Base-by-base conservation (phyloP, 2,113 vertebrate genomes). In the Eleginops maclovinus region DNA sequence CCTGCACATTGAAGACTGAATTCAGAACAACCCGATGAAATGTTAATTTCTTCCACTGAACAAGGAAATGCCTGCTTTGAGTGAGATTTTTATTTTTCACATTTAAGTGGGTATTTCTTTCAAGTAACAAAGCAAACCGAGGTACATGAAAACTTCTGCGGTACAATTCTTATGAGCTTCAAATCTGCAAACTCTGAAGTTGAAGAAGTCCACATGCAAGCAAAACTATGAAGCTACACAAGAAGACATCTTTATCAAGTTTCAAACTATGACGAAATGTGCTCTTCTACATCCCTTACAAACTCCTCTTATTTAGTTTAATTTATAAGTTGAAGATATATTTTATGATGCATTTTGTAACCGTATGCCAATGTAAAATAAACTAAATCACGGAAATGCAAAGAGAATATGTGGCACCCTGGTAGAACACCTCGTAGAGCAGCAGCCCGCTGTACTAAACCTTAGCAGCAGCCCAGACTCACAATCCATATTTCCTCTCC, bases 291-390 rank as follows among this genome's bases (percentile, higher is more conserved):
- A 66, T 41, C 22, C 9, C 1, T 47, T 64, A 54, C 3, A 6
- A 63, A 66, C 40, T 14, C 59, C 50, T 24, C 71, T 51, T 14
- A 6, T 9, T 49, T 17, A 17, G 0, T 24, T 1, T 75, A 49
- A n/a, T 84, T 80, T 9, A 84, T 8, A 36, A 36, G 6, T 36
- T 0, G 8, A 36, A 36, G 31, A 8, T 36, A 36, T 36, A 36
- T 84, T 69, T 65, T 5, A 64, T 46, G 46, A 28, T 83, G 64
- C 68, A 66, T 90, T 85, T 79, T n/a, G n/a, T n/a, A n/a, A n/a
- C n/a, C n/a, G n/a, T n/a, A n/a, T n/a, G n/a, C n/a, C n/a, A n/a
- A n/a, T n/a, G n/a, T n/a, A n/a, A n/a, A n/a, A n/a, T n/a, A n/a
- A n/a, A n/a, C n/a, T n/a, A n/a, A n/a, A n/a, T n/a, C n/a, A n/a